Percentiles rank a stretch among this genome's conserved stretches.
These are phyloP conservation scores for Pomacea canaliculata DNA, from an alignment of 2,888 invertebrate species.

Conservation along the genomic window DNA sequence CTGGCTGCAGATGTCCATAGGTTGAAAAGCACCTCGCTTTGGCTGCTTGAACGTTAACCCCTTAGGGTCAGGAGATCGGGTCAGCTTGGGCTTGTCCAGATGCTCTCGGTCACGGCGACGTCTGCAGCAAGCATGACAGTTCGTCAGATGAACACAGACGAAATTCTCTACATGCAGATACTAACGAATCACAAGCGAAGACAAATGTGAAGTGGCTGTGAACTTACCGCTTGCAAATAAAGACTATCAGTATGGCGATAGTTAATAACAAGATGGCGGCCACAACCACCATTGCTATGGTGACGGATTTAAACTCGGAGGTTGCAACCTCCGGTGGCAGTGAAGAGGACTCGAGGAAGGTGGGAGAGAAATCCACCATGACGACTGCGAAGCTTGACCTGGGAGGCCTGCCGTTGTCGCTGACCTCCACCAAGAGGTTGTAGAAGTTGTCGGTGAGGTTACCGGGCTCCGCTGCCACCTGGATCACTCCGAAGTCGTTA, in stretches of 20 bases:
- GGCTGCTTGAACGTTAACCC: conserved; percentile 48
- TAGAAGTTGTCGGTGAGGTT: conserved; percentile 40
- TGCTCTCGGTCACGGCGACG: conserved; percentile 48
- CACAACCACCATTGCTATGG: conserved; percentile 24
- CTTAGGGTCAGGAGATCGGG: conserved; percentile 42
- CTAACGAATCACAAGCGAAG: too few relatives aligned
- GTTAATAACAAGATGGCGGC: conserved; percentile 28
- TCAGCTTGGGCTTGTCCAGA: conserved; percentile 44
- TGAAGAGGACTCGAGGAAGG: not conserved
- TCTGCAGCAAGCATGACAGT: conserved; percentile 27
- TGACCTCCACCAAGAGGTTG: conserved; percentile 44
- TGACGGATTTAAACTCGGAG: not conserved
- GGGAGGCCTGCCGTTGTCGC: conserved; percentile 46
- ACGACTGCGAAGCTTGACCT: conserved; percentile 42
- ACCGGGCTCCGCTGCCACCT: conserved; percentile 35
- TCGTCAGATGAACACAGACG: too few relatives aligned
- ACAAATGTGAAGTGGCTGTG: too few relatives aligned
- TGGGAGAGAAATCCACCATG: conserved; percentile 46
- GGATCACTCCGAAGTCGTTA: conserved; percentile 41
- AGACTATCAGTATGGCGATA: conserved; percentile 29
- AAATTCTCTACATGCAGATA: too few relatives aligned
- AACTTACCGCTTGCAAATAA: conserved; percentile 27
- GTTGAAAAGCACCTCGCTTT: not conserved
- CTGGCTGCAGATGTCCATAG: too few relatives aligned
- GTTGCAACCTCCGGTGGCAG: conserved; percentile 19